Evolutionary conservation across 2,888 invertebrate genomes (phyloP), one percentile per base, ranked within the genome.

Genomic region (Epistrophe grossulariae): DNA sequence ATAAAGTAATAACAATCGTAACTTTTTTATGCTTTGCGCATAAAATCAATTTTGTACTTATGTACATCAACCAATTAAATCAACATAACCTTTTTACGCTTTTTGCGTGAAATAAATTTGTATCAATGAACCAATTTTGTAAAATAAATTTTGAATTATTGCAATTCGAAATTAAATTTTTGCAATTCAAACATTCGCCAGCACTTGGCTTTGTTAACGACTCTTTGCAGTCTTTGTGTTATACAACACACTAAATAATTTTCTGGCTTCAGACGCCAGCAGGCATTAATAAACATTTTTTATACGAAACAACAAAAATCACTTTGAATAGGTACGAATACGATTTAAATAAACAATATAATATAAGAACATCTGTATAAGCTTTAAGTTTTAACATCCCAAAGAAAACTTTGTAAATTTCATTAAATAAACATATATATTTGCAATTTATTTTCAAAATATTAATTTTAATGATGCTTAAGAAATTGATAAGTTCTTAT

Each of bases 261-360:
- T 62, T 48, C 79, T 79, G 84, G 84, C 84, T 79, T 43, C 57
- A 31, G 55, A 76, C 84, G 84, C 79, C 79, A 74, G 70, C 70
- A 79, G 79, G 72, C 72, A 74, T 68, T 28, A 57, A 52, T 28
- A 31, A 19, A 35, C 35, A 19, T 50, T 68, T 52, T 52, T 68
- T 52, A 31, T 70, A 43, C 10, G 55, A 70, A 52, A 70, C 52
- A 45, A 59, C 59, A 62, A 40, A 38, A 31, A 43, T 71, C 71
- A 84, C 80, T 79, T 80, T 80, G 80, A 59, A 64, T n/a, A n/a
- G n/a, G n/a, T n/a, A 80, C 76, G 80, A 76, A 84, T 66, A 71
- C 79, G 84, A 74, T 76, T 40, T 13, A 24, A 7, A 19, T 45
- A 35, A 57, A n/a, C 13, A 17, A 17, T 35, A 31, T 72, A 48